Evolutionary conservation across 2,113 vertebrate genomes (phyloP).

Genomic region (Hyperopisus bebe): DNA sequence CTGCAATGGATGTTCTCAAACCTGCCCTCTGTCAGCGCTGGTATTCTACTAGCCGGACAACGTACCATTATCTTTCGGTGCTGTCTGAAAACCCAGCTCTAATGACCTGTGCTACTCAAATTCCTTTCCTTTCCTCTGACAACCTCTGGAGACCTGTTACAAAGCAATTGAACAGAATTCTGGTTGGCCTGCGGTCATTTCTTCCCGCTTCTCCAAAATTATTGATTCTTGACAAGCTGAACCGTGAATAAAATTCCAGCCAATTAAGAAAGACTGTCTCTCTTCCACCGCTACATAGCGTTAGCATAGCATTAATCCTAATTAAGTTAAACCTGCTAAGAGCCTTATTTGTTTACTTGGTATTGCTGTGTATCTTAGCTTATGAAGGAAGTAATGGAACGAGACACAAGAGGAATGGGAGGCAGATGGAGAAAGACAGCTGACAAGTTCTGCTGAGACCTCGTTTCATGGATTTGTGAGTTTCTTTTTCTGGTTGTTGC

Average conservation of each 20-base stretch:
- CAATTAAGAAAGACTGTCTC: not conserved
- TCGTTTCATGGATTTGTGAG: not conserved
- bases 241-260: not conserved
- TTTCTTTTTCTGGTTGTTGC: not conserved
- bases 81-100: not conserved
- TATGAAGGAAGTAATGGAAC: not conserved
- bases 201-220: not conserved
- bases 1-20: not conserved
- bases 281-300: not conserved
- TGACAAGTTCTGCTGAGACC: not conserved
- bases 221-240: not conserved
- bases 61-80: not conserved
- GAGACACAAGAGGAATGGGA: not conserved
- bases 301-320: not conserved
- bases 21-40: not conserved
- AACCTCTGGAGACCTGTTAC: conserved; percentile 7
- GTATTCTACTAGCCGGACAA: not conserved
- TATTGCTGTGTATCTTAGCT: not conserved
- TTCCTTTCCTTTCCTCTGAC: not conserved
- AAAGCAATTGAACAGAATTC: not conserved
- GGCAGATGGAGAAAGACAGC: not conserved
- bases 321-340: not conserved
- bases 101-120: not conserved
- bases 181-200: not conserved
- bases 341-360: not conserved